Conservation (phyloP, 2,888 invertebrate genomes). For the Ischnura elegans region DNA sequence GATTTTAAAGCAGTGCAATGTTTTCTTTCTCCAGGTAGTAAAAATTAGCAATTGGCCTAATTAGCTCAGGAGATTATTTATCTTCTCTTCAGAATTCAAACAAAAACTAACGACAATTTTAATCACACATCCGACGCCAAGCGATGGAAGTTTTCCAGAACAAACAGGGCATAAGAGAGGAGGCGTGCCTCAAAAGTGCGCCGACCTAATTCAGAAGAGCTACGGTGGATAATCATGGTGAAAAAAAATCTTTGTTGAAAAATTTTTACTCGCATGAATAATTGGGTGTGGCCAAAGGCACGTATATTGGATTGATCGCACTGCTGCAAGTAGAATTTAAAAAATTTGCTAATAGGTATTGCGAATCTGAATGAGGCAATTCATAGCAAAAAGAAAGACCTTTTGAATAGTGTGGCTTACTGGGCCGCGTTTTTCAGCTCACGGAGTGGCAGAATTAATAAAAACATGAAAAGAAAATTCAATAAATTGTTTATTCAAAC, state of each 20-base stretch:
- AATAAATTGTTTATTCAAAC: no score
- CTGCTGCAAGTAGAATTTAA: slow-evolving; percentile 5
- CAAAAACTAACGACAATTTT: not conserved
- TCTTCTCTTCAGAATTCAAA: not conserved
- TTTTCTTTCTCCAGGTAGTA: no score
- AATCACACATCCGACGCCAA: not conserved
- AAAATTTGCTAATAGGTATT: not conserved
- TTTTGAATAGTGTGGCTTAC: not conserved
- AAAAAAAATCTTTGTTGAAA: not conserved
- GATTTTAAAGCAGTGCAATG: no score
- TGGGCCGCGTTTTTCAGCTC: not conserved
- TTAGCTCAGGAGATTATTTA: not conserved
- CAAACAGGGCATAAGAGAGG: not conserved
- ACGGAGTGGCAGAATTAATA: no score
- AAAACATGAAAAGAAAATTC: no score
- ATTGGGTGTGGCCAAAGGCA: not conserved
- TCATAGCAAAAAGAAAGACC: not conserved
- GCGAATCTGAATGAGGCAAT: not conserved
- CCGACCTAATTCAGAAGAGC: not conserved
- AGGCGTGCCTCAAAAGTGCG: not conserved
- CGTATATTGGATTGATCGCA: not conserved
- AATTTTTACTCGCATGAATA: not conserved
- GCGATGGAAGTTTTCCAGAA: not conserved
- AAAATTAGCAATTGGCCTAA: not conserved
- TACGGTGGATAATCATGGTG: not conserved